Evolutionary conservation across 2,797 vertebrate species (phyloP), one percentile per base, ranked within the genome.

Genomic region (Falco naumanni): DNA sequence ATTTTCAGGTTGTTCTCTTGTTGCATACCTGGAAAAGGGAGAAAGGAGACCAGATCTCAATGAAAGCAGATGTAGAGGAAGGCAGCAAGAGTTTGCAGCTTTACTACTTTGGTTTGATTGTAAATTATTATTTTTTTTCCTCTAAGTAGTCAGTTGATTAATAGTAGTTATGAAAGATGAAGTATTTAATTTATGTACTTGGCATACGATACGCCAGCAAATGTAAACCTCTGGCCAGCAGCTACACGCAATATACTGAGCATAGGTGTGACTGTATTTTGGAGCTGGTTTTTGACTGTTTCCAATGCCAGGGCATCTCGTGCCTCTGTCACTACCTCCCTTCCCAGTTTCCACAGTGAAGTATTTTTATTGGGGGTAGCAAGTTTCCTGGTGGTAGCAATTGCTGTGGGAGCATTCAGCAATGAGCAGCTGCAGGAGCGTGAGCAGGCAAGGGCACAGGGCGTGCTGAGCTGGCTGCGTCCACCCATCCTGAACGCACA

Each of bases 1-100:
- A 99, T 99, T 96, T 99, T 99, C 94, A 99, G 98, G 95, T 98
- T 99, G 91, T 98, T 99, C 25, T 99, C 99, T 97, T 98, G 99
- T 90, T 99, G 99, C 93, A 99, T 99, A 87, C 99, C 99, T 99
- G 97, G 43, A 37, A 51, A n/a, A 80, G 11, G 66, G 79, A 90
- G 74, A 56, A 39, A 57, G 80, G 48, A 69, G 70, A 12, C 3
- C 51, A 29, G 19, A 0, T 19, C n/a, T 41, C 9, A 25, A 0
- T 11, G 53, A 14, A 9, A 33, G 69, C 0, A 63, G 20, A 29
- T 15, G 33, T 16, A 48, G 7, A 25, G 21, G 34, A 21, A 43
- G 21, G 17, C 48, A 72, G 66, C 26, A 60, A 56, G 75, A 15
- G 20, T 59, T 50, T 8, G 74, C 54, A 54, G 61, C 48, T 88